Evolutionary conservation across 1,140 invertebrate genomes (phyloP).

Genomic region (Leptestheria dahalacensis): DNA sequence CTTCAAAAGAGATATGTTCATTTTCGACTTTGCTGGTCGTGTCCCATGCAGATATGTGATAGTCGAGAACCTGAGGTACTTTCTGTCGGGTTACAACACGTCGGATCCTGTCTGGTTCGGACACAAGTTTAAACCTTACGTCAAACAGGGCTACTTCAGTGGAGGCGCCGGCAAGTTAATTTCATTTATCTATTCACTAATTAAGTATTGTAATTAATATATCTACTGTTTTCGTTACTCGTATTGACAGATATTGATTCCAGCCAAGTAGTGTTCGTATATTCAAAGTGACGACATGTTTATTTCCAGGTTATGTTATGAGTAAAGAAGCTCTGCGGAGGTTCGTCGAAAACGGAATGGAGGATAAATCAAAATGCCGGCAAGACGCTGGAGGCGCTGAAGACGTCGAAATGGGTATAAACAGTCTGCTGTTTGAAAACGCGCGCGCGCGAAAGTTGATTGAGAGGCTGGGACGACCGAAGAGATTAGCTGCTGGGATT

Average conservation of each 20-base stretch:
- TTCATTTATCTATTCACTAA: neutral
- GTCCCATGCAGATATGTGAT: constrained; percentile 77
- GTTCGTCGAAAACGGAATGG: constrained; percentile 10
- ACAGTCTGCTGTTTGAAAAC: too few relatives aligned
- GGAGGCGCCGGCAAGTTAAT: constrained; percentile 39
- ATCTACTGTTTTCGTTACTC: neutral
- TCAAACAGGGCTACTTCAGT: constrained; percentile 86
- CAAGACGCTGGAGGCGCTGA: constrained; percentile 16
- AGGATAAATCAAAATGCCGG: constrained; percentile 9
- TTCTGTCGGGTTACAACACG: constrained; percentile 56
- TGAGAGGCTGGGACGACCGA: too few relatives aligned
- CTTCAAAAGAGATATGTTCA: too few relatives aligned
- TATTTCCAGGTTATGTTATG: constrained; percentile 11
- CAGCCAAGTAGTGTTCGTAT: too few relatives aligned
- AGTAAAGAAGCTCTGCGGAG: constrained; percentile 16
- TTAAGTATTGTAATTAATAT: neutral
- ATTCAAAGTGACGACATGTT: too few relatives aligned
- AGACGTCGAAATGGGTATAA: constrained; percentile 17
- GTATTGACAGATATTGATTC: neutral
- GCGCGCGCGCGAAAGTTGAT: too few relatives aligned
- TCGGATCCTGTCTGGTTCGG: constrained; percentile 70
- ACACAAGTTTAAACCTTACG: constrained; percentile 74
- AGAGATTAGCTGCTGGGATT: too few relatives aligned
- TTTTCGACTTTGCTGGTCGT: neutral
- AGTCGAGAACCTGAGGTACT: constrained; percentile 78